Base-by-base conservation (phyloP, 2,113 vertebrate genomes). In the Myocastor coypus region DNA sequence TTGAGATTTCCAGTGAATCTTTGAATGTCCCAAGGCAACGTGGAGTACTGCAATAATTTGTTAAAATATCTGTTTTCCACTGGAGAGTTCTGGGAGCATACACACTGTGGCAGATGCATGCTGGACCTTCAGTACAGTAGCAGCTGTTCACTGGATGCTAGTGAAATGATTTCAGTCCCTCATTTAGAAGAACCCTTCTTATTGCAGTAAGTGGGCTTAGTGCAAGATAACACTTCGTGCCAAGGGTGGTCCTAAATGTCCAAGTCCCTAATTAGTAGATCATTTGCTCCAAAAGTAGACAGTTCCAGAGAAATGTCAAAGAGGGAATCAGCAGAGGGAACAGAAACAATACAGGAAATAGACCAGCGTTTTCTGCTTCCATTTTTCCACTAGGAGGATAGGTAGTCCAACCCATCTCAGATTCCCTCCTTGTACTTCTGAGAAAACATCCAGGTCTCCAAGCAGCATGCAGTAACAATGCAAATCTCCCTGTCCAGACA, bases 211-310 rank as follows among this genome's bases (percentile, higher is more conserved):
- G 82, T 61, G 52, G 59, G 28, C 57, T 89, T 37, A 14, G 30
- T 17, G 34, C 37, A 92, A 22, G 30, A 17, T 32, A 42, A 68
- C 26, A 9, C 4, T 46, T 13, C 59, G 7, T 12, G 11, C 32
- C 63, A 55, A 5, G 0, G 1, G 7, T n/a, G 34, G 37, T 52
- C 14, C 17, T 46, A 57, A 73, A 5, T 16, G 52, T 46, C 30
- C 68, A 83, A 5, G 16, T 1, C 13, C 0, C 7, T 0, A 6
- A 4, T 57, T 0, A 8, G 84, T 0, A 82, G 30, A 4, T 7
- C 24, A 2, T 10, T 24, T 8, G 20, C 0, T 7, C 2, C 59
- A 37, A 3, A 73, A 14, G 28, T 19, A 57, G 5, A n/a, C 42
- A 87, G 16, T 30, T 12, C 8, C 24, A 4, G 24, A 32, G 20